phyloP scores from a whole-genome alignment of 2,113 vertebrate species.

The cat (Felis catus) region F.catus_Fca126_mat1.0 CM031418.1:52438001-52438500 shows the following conservation, averaged over 20 bases:
- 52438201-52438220: constrained; percentile 38
- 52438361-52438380: constrained; percentile 30
- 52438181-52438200: background rate
- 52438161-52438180: background rate
- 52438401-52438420: background rate
- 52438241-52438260: constrained; percentile 31
- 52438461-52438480: constrained; percentile 9
- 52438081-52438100: background rate
- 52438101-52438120: constrained; percentile 38
- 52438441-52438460: background rate
- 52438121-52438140: constrained; percentile 48
- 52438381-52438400: background rate
- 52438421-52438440: constrained; percentile 10
- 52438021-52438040: background rate
- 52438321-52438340: background rate
- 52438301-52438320: constrained; percentile 10
- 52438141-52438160: background rate
- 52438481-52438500: background rate
- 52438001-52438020: constrained; percentile 56
- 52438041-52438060: constrained; percentile 46
- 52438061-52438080: constrained; percentile 46
- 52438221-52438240: constrained; percentile 29
- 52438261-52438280: background rate
- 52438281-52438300: background rate
- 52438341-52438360: constrained; percentile 24